Percentiles rank a stretch among this genome's conserved stretches.
These are phyloP conservation scores for Scolopax rusticola DNA, from an alignment of 2,797 vertebrate species.

Conservation along the genomic window DNA sequence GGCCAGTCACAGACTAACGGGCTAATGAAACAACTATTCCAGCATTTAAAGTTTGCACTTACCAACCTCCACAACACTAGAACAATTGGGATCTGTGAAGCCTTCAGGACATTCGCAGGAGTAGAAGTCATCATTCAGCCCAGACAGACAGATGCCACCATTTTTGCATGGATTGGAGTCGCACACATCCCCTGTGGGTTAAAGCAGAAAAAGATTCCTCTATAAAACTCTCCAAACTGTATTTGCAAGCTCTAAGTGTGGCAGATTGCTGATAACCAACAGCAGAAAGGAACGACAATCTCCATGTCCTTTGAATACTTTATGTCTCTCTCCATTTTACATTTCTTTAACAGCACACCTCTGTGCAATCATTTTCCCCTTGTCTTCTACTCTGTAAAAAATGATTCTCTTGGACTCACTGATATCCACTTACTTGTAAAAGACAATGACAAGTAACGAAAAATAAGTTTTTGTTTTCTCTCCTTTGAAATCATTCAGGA, in stretches of 20 bases:
- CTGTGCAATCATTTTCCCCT: not conserved
- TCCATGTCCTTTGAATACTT: not conserved
- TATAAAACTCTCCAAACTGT: not conserved
- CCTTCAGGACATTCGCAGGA: constrained; percentile 83
- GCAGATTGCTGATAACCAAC: not conserved
- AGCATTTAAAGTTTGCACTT: constrained; percentile 78
- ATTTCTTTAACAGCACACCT: not conserved
- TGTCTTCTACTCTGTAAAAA: not conserved
- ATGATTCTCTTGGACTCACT: not conserved
- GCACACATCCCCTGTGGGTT: constrained; percentile 74
- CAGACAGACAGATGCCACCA: constrained; percentile 78
- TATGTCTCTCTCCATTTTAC: not conserved
- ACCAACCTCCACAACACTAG: constrained; percentile 86
- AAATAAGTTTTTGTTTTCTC: not conserved
- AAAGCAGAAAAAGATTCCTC: not conserved
- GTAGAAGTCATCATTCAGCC: constrained; percentile 78
- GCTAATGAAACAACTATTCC: not conserved
- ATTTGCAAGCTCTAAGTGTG: not conserved
- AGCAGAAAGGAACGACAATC: accelerated
- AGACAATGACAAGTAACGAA: not conserved
- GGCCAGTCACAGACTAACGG: accelerated
- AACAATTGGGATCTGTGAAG: constrained; percentile 83
- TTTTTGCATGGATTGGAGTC: constrained; percentile 82
- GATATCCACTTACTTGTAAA: not conserved
- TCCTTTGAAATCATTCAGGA: not conserved